A percentile compares a stretch with the other conserved stretches of the same genome.
These are phyloP conservation scores for Microctenopoma steveboyesi DNA, from an alignment of 2,797 vertebrate genomes.

Conservation along the genomic window DNA sequence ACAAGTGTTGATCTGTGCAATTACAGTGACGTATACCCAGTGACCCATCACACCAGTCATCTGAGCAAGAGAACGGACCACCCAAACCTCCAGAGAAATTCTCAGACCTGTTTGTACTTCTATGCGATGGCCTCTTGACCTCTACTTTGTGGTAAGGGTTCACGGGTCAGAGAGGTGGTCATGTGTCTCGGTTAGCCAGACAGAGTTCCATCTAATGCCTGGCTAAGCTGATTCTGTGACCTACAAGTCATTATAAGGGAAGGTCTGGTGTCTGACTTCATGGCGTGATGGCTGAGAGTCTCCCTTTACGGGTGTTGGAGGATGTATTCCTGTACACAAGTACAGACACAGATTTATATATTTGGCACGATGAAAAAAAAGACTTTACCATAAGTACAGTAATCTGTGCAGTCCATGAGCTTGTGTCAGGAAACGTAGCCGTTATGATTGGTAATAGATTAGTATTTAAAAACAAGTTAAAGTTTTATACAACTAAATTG, in stretches of 20 bases:
- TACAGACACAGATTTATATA: conserved; percentile 73
- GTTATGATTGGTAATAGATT: conserved; percentile 61
- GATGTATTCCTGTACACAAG: conserved; percentile 53
- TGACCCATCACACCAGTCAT: conserved; percentile 71
- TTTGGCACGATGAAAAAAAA: conserved; percentile 83
- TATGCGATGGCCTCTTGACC: conserved; percentile 66
- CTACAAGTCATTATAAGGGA: conserved; percentile 36
- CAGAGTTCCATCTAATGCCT: conserved; percentile 56
- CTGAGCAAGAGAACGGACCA: conserved; percentile 65
- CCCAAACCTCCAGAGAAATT: conserved; percentile 71
- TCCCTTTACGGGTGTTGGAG: conserved; percentile 63
- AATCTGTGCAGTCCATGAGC: conserved; percentile 62
- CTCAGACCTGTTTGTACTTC: conserved; percentile 64
- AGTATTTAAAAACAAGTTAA: conserved; percentile 77
- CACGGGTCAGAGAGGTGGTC: conserved; percentile 69
- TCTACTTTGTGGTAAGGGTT: conserved; percentile 59
- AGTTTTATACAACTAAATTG: conserved; percentile 65
- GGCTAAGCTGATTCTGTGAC: conserved; percentile 21
- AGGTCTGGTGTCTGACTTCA: conserved; percentile 43
- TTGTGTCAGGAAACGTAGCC: conserved; percentile 46
- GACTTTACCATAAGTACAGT: conserved; percentile 57
- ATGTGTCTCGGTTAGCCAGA: conserved; percentile 72
- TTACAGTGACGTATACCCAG: conserved; percentile 74
- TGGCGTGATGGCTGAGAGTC: conserved; percentile 27
- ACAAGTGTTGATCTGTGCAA: conserved; percentile 81